Evolutionary conservation across 1,140 invertebrate genomes (phyloP).

Genomic region (Mya arenaria): DNA sequence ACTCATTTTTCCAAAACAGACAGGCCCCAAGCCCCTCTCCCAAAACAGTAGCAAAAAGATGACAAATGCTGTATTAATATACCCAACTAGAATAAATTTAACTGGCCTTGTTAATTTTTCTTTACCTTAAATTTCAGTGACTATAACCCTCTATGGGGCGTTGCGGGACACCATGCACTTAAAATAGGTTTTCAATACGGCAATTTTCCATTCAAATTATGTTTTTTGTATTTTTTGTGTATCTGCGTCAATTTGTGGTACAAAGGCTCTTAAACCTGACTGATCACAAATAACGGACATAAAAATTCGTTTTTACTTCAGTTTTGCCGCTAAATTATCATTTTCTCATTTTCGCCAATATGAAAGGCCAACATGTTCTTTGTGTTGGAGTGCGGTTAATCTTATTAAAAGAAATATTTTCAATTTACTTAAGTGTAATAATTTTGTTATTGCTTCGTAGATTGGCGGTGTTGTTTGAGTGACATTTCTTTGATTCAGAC

Average conservation of each 20-base stretch:
- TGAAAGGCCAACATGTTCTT: conserved; percentile 22
- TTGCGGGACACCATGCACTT: neutral
- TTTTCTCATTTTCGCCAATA: conserved; percentile 40
- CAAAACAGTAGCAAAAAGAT: no score
- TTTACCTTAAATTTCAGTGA: no score
- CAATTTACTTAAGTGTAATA: conserved; percentile 34
- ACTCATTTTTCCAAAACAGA: no score
- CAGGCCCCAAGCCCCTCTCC: no score
- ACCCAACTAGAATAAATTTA: no score
- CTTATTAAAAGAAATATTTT: conserved; percentile 45
- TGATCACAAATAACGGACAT: conserved; percentile 32
- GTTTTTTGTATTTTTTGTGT: conserved; percentile 22
- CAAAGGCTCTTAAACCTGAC: conserved; percentile 26
- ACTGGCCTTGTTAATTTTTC: no score
- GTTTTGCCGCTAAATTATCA: conserved; percentile 34
- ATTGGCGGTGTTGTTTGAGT: neutral
- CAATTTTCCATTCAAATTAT: conserved; percentile 45
- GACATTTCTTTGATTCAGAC: neutral
- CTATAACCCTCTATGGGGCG: neutral
- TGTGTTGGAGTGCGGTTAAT: conserved; percentile 26
- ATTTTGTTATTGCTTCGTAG: conserved; percentile 4
- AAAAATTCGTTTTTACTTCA: conserved; percentile 13
- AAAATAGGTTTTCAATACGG: conserved; percentile 10
- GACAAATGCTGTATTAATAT: no score
- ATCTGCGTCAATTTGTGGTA: conserved; percentile 7